These are phyloP conservation scores for Euura lappo DNA, from an alignment of 1,140 invertebrate genomes.

Conservation along the genomic window DNA sequence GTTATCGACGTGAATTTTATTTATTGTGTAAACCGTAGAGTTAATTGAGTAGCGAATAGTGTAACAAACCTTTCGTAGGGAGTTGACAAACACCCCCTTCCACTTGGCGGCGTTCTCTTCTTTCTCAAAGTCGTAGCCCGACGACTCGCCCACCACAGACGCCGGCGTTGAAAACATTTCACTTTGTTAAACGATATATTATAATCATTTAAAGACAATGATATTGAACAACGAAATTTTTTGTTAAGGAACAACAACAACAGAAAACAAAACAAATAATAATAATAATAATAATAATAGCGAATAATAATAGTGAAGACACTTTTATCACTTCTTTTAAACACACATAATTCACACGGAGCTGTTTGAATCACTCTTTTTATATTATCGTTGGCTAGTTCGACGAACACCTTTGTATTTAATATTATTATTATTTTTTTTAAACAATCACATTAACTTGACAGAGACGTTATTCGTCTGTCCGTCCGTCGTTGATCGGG, in stretches of 20 bases:
- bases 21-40: too few relatives aligned
- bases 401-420: too few relatives aligned
- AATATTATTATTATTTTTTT: not conserved
- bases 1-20: too few relatives aligned
- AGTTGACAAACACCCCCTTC: slow-evolving; percentile 85
- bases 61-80: slow-evolving; percentile 72
- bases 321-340: too few relatives aligned
- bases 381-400: too few relatives aligned
- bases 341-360: too few relatives aligned
- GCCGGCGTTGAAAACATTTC: slow-evolving; percentile 66
- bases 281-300: too few relatives aligned
- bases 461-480: slow-evolving; percentile 31
- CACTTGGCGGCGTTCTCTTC: slow-evolving; percentile 88
- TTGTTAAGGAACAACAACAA: too few relatives aligned
- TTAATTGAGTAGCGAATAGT: not conserved
- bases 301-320: too few relatives aligned
- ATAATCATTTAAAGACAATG: not conserved
- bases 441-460: slow-evolving; percentile 18
- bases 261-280: too few relatives aligned
- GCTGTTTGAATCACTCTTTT: too few relatives aligned
- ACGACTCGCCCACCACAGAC: slow-evolving; percentile 64
- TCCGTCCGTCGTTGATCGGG: slow-evolving; percentile 29
- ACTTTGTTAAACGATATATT: not conserved
- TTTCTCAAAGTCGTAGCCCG: slow-evolving; percentile 85
- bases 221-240: too few relatives aligned